Evolutionary conservation across 1,140 invertebrate species (phyloP), one percentile per base, ranked within the genome.

Genomic region (Penaeus chinensis): DNA sequence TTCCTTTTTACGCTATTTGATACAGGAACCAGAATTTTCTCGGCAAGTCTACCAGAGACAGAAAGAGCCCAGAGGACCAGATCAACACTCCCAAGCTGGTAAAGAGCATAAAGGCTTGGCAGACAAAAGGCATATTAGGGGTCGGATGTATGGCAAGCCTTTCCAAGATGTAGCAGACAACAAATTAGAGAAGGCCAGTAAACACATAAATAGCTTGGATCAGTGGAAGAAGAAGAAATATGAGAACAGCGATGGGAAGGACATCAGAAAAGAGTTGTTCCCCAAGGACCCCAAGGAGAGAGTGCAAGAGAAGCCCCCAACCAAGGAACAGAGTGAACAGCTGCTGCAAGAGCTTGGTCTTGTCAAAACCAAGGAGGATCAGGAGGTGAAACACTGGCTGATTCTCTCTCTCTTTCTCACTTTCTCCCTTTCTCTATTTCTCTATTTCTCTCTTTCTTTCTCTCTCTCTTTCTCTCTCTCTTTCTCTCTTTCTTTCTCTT

Each of bases 321-420:
- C 11, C 16, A 32, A 42, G 13, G 32, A 63, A 20, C 18, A 71
- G 54, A 69, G 42, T 82, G 65, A 77, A 10, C 37, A 18, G 42
- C 0, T 65, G 18, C 61, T 85, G 13, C 60, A 71, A 37, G 80
- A 76, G 24, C 69, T 87, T 47, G 80, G 85, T 18, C 47, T 87
- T 47, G 85, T 87, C 24, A 87, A 87, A 79, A 87, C 85, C 54
- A 79, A 77, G 60, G 19, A 77, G 65, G 85, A 87, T 27, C 85
- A 87, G 37, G 54, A 82, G 79, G 85, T 82, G 27, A 82, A 71
- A 11, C 1, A 19, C 2, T 62, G 24, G 20, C 16, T 61, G 10
- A 22, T 16, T 42, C 20, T 7, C 0, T 63, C 65, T n/a, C 22
- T 16, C 24, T 1, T 47, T 60, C 19, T n/a, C 11, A 27, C 4